Conservation (phyloP, 2,888 invertebrate genomes). For the Andrena haemorrhoa region DNA sequence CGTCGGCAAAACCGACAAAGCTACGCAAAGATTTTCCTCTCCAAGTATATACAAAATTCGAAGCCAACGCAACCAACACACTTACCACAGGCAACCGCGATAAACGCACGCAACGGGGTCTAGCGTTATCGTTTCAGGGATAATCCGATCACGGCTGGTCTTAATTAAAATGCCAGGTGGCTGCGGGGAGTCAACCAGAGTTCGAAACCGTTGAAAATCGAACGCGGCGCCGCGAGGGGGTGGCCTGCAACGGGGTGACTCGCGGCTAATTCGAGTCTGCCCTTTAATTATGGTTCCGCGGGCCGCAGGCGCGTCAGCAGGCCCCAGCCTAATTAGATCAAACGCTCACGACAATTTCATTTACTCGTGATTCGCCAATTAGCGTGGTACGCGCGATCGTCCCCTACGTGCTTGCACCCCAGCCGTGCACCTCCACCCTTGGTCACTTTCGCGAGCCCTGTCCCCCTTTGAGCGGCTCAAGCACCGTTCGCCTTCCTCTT, state of each 20-base stretch:
- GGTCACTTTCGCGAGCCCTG: conserved; percentile 29
- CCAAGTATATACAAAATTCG: no score
- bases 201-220: conserved; percentile 56
- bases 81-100: not conserved
- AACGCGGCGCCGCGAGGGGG: conserved; percentile 44
- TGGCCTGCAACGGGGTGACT: conserved; percentile 30
- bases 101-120: conserved; percentile 16
- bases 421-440: conserved; percentile 3
- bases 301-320: conserved; percentile 58
- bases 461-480: conserved; percentile 22
- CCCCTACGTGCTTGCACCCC: conserved; percentile 29
- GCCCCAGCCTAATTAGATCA: conserved; percentile 75
- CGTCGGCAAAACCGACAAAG: no score
- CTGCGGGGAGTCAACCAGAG: conserved; percentile 11
- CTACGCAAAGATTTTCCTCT: no score
- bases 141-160: conserved; percentile 57
- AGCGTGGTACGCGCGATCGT: conserved; percentile 65
- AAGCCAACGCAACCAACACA: not conserved
- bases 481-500: conserved; percentile 2
- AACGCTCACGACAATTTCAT: conserved; percentile 78
- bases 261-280: conserved; percentile 65
- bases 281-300: conserved; percentile 70
- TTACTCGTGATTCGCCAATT: conserved; percentile 76
- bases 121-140: conserved; percentile 55
- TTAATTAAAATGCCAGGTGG: conserved; percentile 66